A percentile compares a stretch with the other conserved stretches of the same genome.
These are phyloP conservation scores for Pelagia noctiluca DNA, from an alignment of 30 jellyfish, hydroid and myxozoan species.

Conservation along the genomic window DNA sequence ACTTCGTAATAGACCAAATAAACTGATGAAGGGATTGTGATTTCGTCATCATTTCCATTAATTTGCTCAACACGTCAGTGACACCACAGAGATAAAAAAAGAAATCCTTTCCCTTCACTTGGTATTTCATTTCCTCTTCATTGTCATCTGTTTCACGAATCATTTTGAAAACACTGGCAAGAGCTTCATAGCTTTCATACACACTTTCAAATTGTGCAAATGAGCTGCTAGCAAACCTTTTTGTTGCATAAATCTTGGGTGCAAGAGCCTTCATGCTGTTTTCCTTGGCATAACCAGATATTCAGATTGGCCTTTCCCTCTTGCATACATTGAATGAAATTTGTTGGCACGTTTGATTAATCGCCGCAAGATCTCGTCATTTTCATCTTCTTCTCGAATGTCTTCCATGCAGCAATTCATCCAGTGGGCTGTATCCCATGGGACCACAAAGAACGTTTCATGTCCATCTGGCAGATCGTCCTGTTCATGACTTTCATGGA, in stretches of 20 bases:
- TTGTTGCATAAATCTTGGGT: constrained; percentile 13
- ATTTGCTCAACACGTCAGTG: constrained; percentile 27
- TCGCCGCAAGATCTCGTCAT: constrained; percentile 27
- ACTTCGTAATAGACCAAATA: constrained; percentile 40
- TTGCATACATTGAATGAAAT: constrained; percentile 28
- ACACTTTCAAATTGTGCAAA: constrained; percentile 28
- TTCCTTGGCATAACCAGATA: constrained; percentile 41
- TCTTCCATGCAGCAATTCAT: constrained; percentile 39
- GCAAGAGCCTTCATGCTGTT: constrained; percentile 44
- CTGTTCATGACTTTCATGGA: neutral
- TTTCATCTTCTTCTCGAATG: constrained; percentile 18
- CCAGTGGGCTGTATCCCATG: constrained; percentile 71
- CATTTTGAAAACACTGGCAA: constrained; percentile 13
- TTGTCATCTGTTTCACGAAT: constrained; percentile 40
- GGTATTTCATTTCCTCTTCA: constrained; percentile 39
- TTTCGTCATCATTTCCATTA: constrained; percentile 58
- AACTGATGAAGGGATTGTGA: constrained; percentile 31
- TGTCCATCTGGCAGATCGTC: constrained; percentile 22
- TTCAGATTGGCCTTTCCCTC: constrained; percentile 51
- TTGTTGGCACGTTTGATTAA: constrained; percentile 38
- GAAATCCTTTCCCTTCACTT: constrained; percentile 38
- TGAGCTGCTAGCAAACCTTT: constrained; percentile 46
- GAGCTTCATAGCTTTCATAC: constrained; percentile 48
- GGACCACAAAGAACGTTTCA: constrained; percentile 53
- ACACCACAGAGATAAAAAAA: too few relatives aligned